phyloP scores from a whole-genome alignment of 1,140 invertebrate genomes.

The Mactra quadrangularis region DNA sequence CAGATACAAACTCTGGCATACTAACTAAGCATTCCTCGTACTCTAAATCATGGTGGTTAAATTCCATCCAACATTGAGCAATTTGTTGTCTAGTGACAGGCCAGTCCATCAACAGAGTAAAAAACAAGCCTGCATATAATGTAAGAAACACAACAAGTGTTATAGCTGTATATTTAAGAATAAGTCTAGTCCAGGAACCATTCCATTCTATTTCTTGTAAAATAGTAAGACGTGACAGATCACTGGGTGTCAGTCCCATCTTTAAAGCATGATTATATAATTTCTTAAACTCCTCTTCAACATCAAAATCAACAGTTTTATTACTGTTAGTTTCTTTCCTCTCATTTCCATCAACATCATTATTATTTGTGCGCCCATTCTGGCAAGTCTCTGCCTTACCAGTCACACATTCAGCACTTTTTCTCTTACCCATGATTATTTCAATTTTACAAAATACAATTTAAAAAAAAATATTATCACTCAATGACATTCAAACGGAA shows the following conservation, averaged over 20 bases:
- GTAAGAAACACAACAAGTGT: slow-evolving; percentile 36
- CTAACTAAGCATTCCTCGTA: slow-evolving; percentile 83
- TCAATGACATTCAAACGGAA: not conserved
- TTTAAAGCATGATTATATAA: slow-evolving; percentile 68
- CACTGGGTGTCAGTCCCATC: slow-evolving; percentile 70
- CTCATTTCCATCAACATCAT: not conserved
- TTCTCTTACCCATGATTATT: no score
- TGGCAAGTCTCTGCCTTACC: no score
- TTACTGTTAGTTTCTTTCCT: slow-evolving; percentile 24
- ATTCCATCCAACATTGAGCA: slow-evolving; percentile 61
- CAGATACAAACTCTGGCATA: slow-evolving; percentile 86
- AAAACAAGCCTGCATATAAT: slow-evolving; percentile 49
- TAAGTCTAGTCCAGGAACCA: slow-evolving; percentile 40
- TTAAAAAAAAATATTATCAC: not conserved
- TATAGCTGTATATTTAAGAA: slow-evolving; percentile 9
- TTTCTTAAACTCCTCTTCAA: slow-evolving; percentile 68
- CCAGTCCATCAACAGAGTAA: slow-evolving; percentile 70
- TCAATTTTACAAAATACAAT: not conserved
- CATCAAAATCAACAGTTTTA: slow-evolving; percentile 26
- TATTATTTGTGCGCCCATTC: no score
- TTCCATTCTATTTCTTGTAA: slow-evolving; percentile 53
- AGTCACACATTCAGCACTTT: no score
- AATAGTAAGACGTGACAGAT: slow-evolving; percentile 68
- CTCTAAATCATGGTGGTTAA: slow-evolving; percentile 63
- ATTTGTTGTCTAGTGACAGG: slow-evolving; percentile 70